phyloP scores from a whole-genome alignment of 1,140 invertebrate genomes.

The Rhizoglyphus robini region DNA sequence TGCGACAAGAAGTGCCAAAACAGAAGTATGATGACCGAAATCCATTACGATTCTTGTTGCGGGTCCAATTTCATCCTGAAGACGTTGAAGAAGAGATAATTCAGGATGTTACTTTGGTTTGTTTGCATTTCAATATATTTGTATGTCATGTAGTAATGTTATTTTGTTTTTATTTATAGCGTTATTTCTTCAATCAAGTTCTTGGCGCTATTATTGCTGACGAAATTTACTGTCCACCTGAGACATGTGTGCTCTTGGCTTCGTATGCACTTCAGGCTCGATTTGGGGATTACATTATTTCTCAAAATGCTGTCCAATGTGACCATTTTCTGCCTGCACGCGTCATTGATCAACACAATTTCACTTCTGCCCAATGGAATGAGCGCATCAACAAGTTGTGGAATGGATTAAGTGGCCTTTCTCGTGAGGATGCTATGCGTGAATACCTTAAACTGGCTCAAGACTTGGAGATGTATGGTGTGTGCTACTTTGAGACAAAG shows the following conservation, averaged over 20 bases:
- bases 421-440: slow-evolving; percentile 62
- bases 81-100: slow-evolving; percentile 97
- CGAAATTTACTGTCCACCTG: slow-evolving; percentile 93
- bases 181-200: slow-evolving; percentile 48
- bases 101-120: slow-evolving; percentile 79
- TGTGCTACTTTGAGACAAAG: slow-evolving; percentile 61
- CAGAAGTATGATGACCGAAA: slow-evolving; percentile 55
- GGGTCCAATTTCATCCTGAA: slow-evolving; percentile 99
- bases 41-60: slow-evolving; percentile 94
- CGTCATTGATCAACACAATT: slow-evolving; percentile 88
- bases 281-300: slow-evolving; percentile 74
- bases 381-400: slow-evolving; percentile 92
- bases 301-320: slow-evolving; percentile 84
- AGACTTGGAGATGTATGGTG: slow-evolving; percentile 60
- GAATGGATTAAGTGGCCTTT: slow-evolving; percentile 79
- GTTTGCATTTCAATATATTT: no score
- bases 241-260: slow-evolving; percentile 89
- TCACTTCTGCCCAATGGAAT: slow-evolving; percentile 96
- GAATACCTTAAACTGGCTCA: slow-evolving; percentile 62
- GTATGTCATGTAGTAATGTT: no score
- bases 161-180: slow-evolving; percentile 31
- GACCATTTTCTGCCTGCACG: no score
- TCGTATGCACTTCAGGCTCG: slow-evolving; percentile 97
- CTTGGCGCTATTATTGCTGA: slow-evolving; percentile 45
- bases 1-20: slow-evolving; percentile 92